phyloP scores from a whole-genome alignment of 2,113 vertebrate species.

The Girardinichthys multiradiatus region DNA sequence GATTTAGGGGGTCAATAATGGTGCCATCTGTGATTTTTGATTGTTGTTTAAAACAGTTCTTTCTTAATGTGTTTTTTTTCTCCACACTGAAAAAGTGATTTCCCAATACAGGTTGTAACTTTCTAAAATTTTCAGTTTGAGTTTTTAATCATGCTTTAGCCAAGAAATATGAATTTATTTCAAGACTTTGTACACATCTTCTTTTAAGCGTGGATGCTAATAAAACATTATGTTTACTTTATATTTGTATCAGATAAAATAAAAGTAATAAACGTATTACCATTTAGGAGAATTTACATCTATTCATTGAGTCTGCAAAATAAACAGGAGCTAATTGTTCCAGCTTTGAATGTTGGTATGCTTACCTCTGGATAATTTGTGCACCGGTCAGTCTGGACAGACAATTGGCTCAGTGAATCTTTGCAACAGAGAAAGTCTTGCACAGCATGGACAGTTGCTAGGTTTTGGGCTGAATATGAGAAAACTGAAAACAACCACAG shows the following conservation, averaged over 20 bases:
- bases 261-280: not conserved
- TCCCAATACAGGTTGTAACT: no score
- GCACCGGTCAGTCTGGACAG: not conserved
- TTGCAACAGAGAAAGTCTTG: not conserved
- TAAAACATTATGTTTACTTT: not conserved
- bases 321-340: not conserved
- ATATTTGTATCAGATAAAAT: not conserved
- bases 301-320: not conserved
- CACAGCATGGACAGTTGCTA: conserved; percentile 1
- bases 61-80: no score
- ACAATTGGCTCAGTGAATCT: conserved; percentile 3
- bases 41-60: no score
- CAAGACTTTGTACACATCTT: no score
- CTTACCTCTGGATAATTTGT: not conserved
- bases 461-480: conserved; percentile 3
- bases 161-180: no score
- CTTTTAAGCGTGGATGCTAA: no score
- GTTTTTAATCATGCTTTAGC: no score
- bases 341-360: not conserved
- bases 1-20: no score
- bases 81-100: no score
- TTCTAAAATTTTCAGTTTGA: no score
- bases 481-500: not conserved
- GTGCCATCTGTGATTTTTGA: no score
- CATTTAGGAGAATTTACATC: no score